These are phyloP conservation scores for Drosophila limbata DNA, from an alignment of 2,888 invertebrate genomes.

Conservation along the genomic window DNA sequence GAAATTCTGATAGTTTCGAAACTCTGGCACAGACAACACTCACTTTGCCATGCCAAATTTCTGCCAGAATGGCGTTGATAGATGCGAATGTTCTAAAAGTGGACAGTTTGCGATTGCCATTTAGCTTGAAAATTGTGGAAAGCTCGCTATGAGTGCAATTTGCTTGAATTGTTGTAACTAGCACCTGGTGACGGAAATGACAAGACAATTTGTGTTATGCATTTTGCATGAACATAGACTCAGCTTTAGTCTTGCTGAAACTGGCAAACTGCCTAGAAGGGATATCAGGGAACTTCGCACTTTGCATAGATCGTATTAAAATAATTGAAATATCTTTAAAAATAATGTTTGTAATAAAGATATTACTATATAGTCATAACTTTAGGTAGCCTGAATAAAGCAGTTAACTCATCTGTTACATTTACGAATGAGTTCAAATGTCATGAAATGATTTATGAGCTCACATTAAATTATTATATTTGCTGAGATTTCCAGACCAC, in stretches of 20 bases:
- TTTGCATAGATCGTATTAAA: not conserved
- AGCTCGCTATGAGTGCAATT: not conserved
- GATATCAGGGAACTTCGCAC: not conserved
- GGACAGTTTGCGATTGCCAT: constrained; percentile 10
- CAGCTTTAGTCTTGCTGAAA: not conserved
- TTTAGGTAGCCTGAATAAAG: not conserved
- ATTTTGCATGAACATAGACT: constrained; percentile 21
- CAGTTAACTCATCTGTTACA: not conserved
- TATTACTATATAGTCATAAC: not conserved
- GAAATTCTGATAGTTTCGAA: constrained; percentile 4
- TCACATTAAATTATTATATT: not conserved
- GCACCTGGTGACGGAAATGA: constrained; percentile 33
- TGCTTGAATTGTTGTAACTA: constrained; percentile 2
- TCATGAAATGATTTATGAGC: constrained; percentile 6
- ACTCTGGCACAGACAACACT: not conserved
- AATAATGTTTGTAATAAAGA: not conserved
- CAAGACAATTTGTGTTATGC: constrained; percentile 63
- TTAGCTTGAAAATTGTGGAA: not conserved
- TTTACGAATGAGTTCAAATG: not conserved
- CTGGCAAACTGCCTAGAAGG: not conserved
- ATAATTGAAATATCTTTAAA: not conserved
- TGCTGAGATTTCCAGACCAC: not conserved
- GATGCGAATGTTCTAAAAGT: constrained; percentile 24
- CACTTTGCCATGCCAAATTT: not conserved
- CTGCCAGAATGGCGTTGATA: constrained; percentile 43